Conservation (phyloP, 1,140 invertebrate genomes). For the Caenorhabditis briggsae region DNA sequence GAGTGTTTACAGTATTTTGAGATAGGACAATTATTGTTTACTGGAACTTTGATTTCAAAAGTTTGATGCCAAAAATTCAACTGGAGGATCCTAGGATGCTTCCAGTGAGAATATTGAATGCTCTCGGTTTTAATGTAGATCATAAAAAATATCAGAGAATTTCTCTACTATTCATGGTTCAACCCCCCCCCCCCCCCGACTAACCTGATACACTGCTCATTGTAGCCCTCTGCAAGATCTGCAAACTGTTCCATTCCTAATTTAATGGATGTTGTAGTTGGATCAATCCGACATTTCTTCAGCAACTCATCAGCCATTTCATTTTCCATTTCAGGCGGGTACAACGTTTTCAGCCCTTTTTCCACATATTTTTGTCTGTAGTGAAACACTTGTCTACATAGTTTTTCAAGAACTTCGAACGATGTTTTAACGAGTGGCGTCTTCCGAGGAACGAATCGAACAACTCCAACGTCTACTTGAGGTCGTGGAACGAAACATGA, state of each 20-base stretch:
- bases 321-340: constrained; percentile 83
- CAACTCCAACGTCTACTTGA: constrained; percentile 94
- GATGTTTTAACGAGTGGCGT: constrained; percentile 84
- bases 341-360: constrained; percentile 82
- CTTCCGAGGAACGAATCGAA: constrained; percentile 86
- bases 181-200: not conserved
- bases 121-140: too few species aligned
- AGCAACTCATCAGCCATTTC: constrained; percentile 84
- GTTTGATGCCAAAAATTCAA: too few species aligned
- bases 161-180: not conserved
- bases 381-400: constrained; percentile 87
- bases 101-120: too few species aligned
- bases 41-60: too few species aligned
- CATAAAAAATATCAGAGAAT: too few species aligned
- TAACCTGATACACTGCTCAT: constrained; percentile 77
- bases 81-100: too few species aligned
- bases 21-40: too few species aligned
- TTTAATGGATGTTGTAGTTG: constrained; percentile 83
- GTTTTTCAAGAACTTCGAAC: constrained; percentile 91
- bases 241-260: constrained; percentile 86
- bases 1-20: too few species aligned
- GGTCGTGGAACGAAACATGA: constrained; percentile 91
- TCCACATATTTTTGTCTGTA: constrained; percentile 88
- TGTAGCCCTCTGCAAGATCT: constrained; percentile 85
- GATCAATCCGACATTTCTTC: constrained; percentile 84